Conservation (phyloP, 2,888 invertebrate species). For the Aphrophora alni region DNA sequence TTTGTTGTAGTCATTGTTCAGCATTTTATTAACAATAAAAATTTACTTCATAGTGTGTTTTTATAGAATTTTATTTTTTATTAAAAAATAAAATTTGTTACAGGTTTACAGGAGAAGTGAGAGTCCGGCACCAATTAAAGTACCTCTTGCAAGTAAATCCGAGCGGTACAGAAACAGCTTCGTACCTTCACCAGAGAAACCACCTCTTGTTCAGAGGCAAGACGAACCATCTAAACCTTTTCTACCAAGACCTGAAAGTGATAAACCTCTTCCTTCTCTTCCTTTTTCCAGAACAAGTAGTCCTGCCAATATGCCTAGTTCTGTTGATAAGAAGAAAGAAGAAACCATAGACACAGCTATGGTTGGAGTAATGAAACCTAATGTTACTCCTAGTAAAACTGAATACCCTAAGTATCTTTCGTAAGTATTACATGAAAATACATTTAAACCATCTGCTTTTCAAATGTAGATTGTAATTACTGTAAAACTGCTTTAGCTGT, state of each 20-base stretch:
- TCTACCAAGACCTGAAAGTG: not conserved
- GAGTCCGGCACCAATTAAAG: constrained; percentile 24
- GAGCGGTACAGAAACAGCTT: not conserved
- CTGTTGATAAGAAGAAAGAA: not conserved
- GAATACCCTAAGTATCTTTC: constrained; percentile 62
- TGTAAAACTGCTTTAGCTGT: too few species aligned
- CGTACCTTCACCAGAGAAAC: constrained; percentile 53
- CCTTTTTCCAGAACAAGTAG: constrained; percentile 54
- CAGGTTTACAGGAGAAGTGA: constrained; percentile 33
- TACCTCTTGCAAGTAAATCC: not conserved
- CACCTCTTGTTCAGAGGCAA: constrained; percentile 16
- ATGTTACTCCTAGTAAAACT: not conserved
- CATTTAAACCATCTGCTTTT: too few species aligned
- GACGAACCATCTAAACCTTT: constrained; percentile 14
- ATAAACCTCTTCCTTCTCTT: constrained; percentile 44
- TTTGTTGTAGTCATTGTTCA: too few species aligned
- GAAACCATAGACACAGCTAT: not conserved
- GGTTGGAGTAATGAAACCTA: not conserved
- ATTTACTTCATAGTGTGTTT: too few species aligned
- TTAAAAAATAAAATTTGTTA: too few species aligned
- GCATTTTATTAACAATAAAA: too few species aligned
- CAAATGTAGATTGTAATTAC: too few species aligned
- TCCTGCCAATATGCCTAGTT: constrained; percentile 41
- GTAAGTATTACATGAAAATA: constrained; percentile 57
- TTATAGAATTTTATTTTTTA: too few species aligned